Evolutionary conservation across 2,888 invertebrate species (phyloP).

Genomic region (Metacarcinus magister): DNA sequence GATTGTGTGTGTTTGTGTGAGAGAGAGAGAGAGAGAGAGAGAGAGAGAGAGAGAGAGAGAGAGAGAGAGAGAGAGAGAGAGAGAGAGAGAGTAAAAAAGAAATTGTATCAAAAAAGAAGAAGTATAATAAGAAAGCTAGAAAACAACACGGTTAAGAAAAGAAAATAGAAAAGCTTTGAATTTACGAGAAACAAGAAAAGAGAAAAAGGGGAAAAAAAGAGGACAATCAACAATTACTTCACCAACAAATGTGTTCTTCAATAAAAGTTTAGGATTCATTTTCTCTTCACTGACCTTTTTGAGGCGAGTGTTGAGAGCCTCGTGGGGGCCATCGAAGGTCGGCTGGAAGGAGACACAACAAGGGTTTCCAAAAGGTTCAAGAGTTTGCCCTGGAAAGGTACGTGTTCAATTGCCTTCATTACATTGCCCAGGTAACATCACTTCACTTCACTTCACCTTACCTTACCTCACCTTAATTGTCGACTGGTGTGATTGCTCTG

Average conservation of each 20-base stretch:
- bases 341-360: neutral
- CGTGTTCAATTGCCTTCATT: conserved; percentile 7
- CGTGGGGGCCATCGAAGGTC: neutral
- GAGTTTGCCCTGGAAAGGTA: neutral
- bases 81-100: no score
- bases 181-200: neutral
- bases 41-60: no score
- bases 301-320: neutral
- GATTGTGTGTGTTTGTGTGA: no score
- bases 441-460: no score
- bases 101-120: no score
- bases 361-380: neutral
- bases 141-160: neutral
- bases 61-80: no score
- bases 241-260: neutral
- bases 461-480: neutral
- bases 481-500: no score
- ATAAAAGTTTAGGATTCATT: neutral
- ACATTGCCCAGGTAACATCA: neutral
- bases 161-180: neutral
- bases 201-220: neutral
- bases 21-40: no score
- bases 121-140: neutral
- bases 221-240: neutral
- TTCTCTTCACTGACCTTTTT: neutral